phyloP scores from a whole-genome alignment of 2,113 vertebrate species.

The Corythoichthys haematopterus region DNA sequence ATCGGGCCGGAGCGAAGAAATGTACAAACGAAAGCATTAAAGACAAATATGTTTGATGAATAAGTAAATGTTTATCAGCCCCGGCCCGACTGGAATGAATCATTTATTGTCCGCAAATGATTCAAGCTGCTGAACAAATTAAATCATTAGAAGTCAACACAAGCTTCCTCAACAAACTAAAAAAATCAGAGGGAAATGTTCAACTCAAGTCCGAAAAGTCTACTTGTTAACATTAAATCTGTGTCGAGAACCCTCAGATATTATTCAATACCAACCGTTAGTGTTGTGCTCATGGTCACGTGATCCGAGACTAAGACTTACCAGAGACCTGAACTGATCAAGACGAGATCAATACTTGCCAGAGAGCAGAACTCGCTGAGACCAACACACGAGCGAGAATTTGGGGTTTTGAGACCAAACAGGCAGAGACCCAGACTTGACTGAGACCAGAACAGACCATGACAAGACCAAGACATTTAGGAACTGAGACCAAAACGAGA shows the following conservation, averaged over 20 bases:
- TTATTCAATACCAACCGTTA: too few relatives aligned
- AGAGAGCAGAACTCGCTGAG: too few relatives aligned
- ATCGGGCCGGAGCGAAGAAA: slow-evolving; percentile 12
- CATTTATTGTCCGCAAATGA: slow-evolving; percentile 36
- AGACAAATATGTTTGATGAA: slow-evolving; percentile 41
- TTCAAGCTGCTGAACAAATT: slow-evolving; percentile 37
- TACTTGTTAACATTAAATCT: not conserved
- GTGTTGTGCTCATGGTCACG: too few relatives aligned
- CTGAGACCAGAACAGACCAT: too few relatives aligned
- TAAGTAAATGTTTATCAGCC: slow-evolving; percentile 51
- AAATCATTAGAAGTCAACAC: slow-evolving; percentile 30
- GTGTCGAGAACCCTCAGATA: not conserved
- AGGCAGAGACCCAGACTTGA: too few relatives aligned
- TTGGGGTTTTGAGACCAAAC: too few relatives aligned
- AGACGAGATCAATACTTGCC: too few relatives aligned
- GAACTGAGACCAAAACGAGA: too few relatives aligned
- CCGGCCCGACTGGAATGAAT: slow-evolving; percentile 31
- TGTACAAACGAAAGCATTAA: slow-evolving; percentile 30
- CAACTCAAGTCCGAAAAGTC: not conserved
- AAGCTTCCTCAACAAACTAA: not conserved
- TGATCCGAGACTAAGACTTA: too few relatives aligned
- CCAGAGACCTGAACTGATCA: too few relatives aligned
- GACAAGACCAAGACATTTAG: too few relatives aligned
- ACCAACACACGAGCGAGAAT: too few relatives aligned
- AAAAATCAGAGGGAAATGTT: not conserved